Conservation (phyloP, 2,888 invertebrate species). For the Epinotia ramella region DNA sequence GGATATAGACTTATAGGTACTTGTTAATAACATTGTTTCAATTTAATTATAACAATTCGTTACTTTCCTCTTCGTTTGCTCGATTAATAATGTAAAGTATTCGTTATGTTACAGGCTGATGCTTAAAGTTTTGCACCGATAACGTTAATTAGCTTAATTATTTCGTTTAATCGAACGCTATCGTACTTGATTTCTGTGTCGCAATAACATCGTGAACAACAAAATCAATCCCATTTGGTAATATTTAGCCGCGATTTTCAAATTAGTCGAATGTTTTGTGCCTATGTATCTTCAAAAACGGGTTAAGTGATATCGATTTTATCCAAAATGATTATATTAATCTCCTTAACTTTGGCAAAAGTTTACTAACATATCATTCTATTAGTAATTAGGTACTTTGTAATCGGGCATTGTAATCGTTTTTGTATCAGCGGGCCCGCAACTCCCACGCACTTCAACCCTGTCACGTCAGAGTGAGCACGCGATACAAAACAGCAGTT, state of each 20-base stretch:
- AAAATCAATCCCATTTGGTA: not conserved
- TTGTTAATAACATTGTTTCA: not conserved
- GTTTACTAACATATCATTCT: too few species aligned
- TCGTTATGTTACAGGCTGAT: not conserved
- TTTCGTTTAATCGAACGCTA: not conserved
- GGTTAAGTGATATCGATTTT: not conserved
- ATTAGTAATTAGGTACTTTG: too few species aligned
- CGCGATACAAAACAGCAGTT: too few species aligned
- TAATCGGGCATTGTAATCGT: too few species aligned
- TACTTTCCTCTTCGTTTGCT: not conserved
- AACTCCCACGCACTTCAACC: too few species aligned
- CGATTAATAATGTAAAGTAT: not conserved
- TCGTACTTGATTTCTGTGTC: not conserved
- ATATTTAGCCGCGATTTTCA: not conserved
- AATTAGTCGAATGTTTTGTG: not conserved
- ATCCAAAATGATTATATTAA: too few species aligned
- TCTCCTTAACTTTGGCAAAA: too few species aligned
- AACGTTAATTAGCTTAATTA: constrained; percentile 4
- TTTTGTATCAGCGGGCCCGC: too few species aligned
- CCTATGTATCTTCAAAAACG: not conserved
- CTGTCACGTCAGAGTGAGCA: too few species aligned
- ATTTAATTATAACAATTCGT: not conserved
- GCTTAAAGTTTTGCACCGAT: not conserved
- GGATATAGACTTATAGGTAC: not conserved
- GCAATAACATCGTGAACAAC: not conserved